These are phyloP conservation scores for Cataglyphis hispanica DNA, from an alignment of 1,140 invertebrate species.

Conservation along the genomic window DNA sequence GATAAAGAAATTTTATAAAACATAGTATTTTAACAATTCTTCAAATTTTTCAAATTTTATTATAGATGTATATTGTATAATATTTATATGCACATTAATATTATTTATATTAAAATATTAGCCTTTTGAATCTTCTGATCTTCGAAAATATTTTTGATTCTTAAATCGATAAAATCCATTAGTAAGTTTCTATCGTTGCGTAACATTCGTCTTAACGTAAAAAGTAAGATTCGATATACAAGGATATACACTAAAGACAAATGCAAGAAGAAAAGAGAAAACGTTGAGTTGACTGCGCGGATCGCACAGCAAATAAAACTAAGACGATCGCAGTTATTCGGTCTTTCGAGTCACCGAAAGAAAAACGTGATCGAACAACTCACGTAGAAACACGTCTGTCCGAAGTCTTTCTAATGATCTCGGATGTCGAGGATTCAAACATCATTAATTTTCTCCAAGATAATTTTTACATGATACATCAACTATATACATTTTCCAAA, in stretches of 20 bases:
- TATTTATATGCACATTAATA: not conserved
- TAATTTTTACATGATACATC: conserved; percentile 4
- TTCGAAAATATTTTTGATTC: not conserved
- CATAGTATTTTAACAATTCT: not conserved
- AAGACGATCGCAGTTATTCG: conserved; percentile 19
- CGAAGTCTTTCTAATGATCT: conserved; percentile 31
- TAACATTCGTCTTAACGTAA: conserved; percentile 29
- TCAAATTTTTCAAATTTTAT: not conserved
- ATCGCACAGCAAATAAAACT: conserved; percentile 45
- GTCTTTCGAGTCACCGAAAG: conserved; percentile 5
- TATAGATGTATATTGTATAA: not conserved
- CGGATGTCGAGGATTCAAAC: conserved; percentile 7
- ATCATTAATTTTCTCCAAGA: conserved; percentile 12
- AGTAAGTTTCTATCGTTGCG: conserved; percentile 33
- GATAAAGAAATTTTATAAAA: not conserved
- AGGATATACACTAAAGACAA: conserved; percentile 25
- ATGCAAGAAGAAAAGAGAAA: conserved; percentile 19
- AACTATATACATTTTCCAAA: not conserved
- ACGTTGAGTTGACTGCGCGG: conserved; percentile 30
- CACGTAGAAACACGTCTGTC: conserved; percentile 40
- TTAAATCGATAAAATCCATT: not conserved
- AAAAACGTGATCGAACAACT: conserved; percentile 38
- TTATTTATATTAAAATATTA: not conserved
- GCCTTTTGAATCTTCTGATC: not conserved
- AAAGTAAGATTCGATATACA: conserved; percentile 11